Evolutionary conservation across 2,888 invertebrate genomes (phyloP).

Genomic region (Tetramorium bicarinatum): DNA sequence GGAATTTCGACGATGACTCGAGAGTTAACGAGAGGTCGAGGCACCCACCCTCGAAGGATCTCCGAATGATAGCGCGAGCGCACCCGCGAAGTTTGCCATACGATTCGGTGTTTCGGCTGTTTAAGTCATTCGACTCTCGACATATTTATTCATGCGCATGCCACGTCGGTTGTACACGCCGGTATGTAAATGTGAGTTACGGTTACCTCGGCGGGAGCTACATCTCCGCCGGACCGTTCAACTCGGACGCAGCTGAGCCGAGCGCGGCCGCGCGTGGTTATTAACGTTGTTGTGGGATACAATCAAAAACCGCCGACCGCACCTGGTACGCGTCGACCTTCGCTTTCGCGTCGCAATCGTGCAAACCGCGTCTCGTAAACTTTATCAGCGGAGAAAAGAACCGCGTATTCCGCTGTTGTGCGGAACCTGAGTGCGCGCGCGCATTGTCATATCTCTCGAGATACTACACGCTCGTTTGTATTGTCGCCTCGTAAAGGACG

Average conservation of each 20-base stretch:
- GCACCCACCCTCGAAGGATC: conserved; percentile 16
- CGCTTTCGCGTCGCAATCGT: neutral
- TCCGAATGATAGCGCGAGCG: neutral
- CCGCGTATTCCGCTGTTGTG: neutral
- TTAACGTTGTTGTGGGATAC: conserved; percentile 69
- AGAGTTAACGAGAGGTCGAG: conserved; percentile 48
- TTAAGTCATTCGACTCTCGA: conserved; percentile 74
- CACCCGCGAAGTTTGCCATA: conserved; percentile 52
- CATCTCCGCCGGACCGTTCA: conserved; percentile 37
- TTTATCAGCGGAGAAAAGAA: conserved; percentile 11
- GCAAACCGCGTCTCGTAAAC: conserved; percentile 29
- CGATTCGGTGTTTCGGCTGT: conserved; percentile 76
- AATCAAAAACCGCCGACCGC: conserved; percentile 65
- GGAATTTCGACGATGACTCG: conserved; percentile 47
- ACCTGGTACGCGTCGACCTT: conserved; percentile 37
- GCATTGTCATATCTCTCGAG: conserved; percentile 18
- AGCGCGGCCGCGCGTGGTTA: conserved; percentile 69
- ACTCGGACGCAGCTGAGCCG: conserved; percentile 68
- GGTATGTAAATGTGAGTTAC: conserved; percentile 79
- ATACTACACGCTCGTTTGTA: conserved; percentile 20
- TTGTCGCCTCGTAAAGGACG: conserved; percentile 27
- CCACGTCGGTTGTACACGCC: conserved; percentile 61
- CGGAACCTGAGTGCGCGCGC: neutral
- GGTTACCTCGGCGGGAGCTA: conserved; percentile 64
- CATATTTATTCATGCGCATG: conserved; percentile 76